Percentiles rank a stretch among this genome's conserved stretches.
Conservation (phyloP, 2,888 invertebrate genomes). For the Dryocosmus kuriphilus region DNA sequence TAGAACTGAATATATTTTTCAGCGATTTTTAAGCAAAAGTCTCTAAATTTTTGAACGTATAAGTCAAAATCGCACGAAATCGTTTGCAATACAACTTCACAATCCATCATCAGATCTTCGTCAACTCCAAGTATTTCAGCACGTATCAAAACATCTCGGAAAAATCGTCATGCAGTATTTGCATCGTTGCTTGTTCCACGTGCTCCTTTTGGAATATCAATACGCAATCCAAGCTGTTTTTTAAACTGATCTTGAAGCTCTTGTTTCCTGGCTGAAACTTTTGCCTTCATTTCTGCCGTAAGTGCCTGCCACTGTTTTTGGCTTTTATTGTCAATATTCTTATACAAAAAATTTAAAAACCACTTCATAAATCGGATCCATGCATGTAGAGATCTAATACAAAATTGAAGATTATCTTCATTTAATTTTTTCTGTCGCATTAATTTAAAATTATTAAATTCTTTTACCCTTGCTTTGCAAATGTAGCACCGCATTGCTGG, state of each 20-base stretch:
- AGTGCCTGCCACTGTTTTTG: no score
- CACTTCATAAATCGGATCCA: slow-evolving; percentile 26
- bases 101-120: no score
- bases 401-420: slow-evolving; percentile 21
- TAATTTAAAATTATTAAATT: slow-evolving; percentile 24
- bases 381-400: slow-evolving; percentile 24
- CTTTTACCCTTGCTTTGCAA: slow-evolving; percentile 54
- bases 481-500: slow-evolving; percentile 69
- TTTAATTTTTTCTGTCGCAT: slow-evolving; percentile 16
- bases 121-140: neutral
- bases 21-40: no score
- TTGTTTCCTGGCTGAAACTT: no score
- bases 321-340: no score
- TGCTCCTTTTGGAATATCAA: slow-evolving; percentile 19
- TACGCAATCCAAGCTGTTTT: slow-evolving; percentile 5
- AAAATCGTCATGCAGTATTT: slow-evolving; percentile 12
- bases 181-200: slow-evolving; percentile 9
- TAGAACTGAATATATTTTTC: no score
- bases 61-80: no score
- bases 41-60: neutral
- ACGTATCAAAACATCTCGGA: neutral
- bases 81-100: no score
- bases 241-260: slow-evolving; percentile 10
- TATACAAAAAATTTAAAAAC: slow-evolving; percentile 21
- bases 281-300: no score